Evolutionary conservation across 2,797 vertebrate species (phyloP), one percentile per base, ranked within the genome.

Genomic region (Sebastes minor): DNA sequence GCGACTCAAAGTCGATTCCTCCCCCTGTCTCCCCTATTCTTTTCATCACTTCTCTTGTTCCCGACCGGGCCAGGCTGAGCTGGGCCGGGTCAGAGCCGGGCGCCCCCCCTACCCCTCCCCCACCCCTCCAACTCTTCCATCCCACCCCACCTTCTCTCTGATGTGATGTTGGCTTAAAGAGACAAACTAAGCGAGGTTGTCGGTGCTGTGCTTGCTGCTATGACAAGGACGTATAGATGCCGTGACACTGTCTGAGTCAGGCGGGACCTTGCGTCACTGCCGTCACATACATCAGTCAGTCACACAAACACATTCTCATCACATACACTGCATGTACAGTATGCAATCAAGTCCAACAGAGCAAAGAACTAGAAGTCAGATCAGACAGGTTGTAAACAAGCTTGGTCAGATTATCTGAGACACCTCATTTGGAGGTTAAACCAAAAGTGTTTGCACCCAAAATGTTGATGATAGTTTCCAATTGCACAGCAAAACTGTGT

Each of bases 81-180:
- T 8, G 5, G 64, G 38, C 49, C 22, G 5, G 64, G 53, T 62
- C 74, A 32, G 49, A 53, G 27, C 12, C 13, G 16, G 32, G 8
- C 62, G 53, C 78, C 71, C n/a, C 7, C 32, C 18, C 22, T 35
- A 52, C 3, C 25, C 32, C 66, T 22, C n/a, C 3, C 4, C 20
- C 35, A 56, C 6, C 28, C 28, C 64, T 35, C 42, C 42, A 1
- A 77, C 65, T 53, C 71, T 2, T 8, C 57, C 23, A 4, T 49
- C 23, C n/a, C 38, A n/a, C 4, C 46, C 30, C 74, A 42, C 61
- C 82, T 49, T 74, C 80, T 74, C 80, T 81, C 72, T 42, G 63
- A 82, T 72, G 69, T 88, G 90, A 94, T 94, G 90, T 88, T 89
- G 89, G 82, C 88, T 95, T 93, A 93, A 95, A 95, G 93, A 89